Percentiles rank a stretch among this genome's conserved stretches.
Conservation (phyloP, 64 coral and sea anemone species). For the Platygyra sinensis region DNA sequence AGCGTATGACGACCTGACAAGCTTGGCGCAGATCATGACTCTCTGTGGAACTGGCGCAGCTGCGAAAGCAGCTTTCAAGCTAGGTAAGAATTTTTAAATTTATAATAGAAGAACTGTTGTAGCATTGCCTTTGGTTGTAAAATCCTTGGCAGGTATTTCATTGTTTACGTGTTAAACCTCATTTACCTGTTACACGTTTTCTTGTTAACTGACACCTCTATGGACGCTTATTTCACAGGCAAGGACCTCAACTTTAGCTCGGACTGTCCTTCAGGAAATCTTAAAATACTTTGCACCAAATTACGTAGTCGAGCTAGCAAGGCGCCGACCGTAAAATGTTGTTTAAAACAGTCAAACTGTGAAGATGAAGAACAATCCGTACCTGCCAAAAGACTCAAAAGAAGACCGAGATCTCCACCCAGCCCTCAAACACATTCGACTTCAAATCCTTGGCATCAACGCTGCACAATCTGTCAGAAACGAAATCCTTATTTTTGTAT, state of each 20-base stretch:
- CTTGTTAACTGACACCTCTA: background rate
- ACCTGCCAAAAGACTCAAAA: background rate
- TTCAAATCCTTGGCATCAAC: slow-evolving; percentile 27
- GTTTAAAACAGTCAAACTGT: background rate
- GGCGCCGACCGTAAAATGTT: slow-evolving; percentile 42
- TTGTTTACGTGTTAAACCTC: background rate
- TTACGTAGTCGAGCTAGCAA: slow-evolving; percentile 60
- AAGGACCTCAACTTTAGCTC: slow-evolving; percentile 83
- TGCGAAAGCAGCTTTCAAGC: slow-evolving; percentile 63
- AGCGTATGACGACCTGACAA: slow-evolving; percentile 91
- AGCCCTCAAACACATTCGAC: background rate
- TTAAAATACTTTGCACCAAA: slow-evolving; percentile 81
- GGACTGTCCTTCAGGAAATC: slow-evolving; percentile 66
- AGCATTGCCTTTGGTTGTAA: background rate
- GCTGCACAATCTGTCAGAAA: slow-evolving; percentile 37
- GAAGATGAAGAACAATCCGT: background rate
- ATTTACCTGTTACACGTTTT: background rate
- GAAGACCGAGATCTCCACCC: background rate
- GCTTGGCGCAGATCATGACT: slow-evolving; percentile 92
- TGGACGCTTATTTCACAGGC: slow-evolving; percentile 39
- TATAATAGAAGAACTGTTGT: background rate
- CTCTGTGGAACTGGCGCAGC: slow-evolving; percentile 81
- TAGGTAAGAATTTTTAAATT: slow-evolving; percentile 46
- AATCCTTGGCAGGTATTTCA: too few relatives aligned
- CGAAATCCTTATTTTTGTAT: slow-evolving; percentile 21